Percentiles rank a stretch among this genome's conserved stretches.
Evolutionary conservation across 2,888 invertebrate genomes (phyloP).

Genomic region (Drosophila incognita): DNA sequence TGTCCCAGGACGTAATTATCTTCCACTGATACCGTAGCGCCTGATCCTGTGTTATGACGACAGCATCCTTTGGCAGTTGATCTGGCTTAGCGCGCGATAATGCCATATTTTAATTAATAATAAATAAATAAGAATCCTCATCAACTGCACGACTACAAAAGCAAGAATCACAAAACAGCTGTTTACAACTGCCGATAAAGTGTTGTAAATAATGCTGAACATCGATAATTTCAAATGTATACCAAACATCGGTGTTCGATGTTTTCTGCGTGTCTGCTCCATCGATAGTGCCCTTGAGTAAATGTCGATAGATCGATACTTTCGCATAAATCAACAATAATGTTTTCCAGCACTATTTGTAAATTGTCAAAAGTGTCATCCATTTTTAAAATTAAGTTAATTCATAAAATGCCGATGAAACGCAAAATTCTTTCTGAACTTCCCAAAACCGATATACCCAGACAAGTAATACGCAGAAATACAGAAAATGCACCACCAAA

Average conservation of each 20-base stretch:
- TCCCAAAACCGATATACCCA: conserved; percentile 10
- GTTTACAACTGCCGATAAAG: conserved; percentile 5
- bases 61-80: conserved; percentile 88
- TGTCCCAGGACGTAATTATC: conserved; percentile 87
- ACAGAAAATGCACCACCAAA: conserved; percentile 5
- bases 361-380: conserved; percentile 3
- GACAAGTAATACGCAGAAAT: conserved; percentile 1
- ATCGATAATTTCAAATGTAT: neutral
- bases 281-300: neutral
- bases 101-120: conserved; percentile 85
- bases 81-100: conserved; percentile 85
- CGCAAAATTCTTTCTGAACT: conserved; percentile 16
- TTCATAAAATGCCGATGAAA: conserved; percentile 51
- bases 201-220: conserved; percentile 24
- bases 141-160: neutral
- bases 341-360: conserved; percentile 1
- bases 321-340: neutral
- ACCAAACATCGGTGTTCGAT: neutral
- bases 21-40: conserved; percentile 88
- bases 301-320: neutral
- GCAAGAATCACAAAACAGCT: conserved; percentile 18
- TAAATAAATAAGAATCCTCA: conserved; percentile 9
- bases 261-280: neutral
- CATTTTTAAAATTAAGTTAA: neutral
- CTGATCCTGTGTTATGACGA: conserved; percentile 86